These are phyloP conservation scores for Lampris incognitus DNA, from an alignment of 2,113 vertebrate species.

Conservation along the genomic window DNA sequence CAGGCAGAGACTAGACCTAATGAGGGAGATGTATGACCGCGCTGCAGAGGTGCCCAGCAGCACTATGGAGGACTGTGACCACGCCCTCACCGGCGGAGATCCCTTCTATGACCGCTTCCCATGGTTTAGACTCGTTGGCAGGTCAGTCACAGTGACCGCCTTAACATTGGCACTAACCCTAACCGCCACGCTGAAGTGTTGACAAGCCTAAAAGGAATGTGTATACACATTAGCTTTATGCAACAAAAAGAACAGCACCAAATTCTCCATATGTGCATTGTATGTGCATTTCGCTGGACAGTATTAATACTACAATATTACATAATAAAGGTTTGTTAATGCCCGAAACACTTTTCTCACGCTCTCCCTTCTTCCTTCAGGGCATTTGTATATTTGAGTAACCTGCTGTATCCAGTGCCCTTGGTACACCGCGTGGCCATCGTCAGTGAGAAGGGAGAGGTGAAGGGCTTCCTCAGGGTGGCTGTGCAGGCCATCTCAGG, in stretches of 20 bases:
- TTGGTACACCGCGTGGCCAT: conserved; percentile 96
- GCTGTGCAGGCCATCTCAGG: conserved; percentile 98
- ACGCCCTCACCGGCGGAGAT: conserved; percentile 92
- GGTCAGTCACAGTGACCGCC: conserved; percentile 82
- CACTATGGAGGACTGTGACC: conserved; percentile 93
- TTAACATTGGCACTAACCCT: not conserved
- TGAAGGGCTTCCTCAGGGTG: conserved; percentile 96
- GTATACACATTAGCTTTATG: too few relatives aligned
- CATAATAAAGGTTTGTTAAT: not conserved
- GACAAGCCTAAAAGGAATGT: too few relatives aligned
- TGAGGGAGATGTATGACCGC: conserved; percentile 98
- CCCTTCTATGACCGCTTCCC: conserved; percentile 99
- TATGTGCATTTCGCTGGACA: too few relatives aligned
- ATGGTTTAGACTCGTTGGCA: conserved; percentile 98
- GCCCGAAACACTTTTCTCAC: not conserved
- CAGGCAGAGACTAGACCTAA: conserved; percentile 95
- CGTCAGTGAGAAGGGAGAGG: conserved; percentile 97
- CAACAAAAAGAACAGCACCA: too few relatives aligned
- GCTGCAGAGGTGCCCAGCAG: conserved; percentile 96
- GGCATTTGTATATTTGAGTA: conserved; percentile 98
- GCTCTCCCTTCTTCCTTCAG: conserved; percentile 75
- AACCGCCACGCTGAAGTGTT: too few relatives aligned
- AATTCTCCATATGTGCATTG: too few relatives aligned
- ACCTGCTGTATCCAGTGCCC: conserved; percentile 96
- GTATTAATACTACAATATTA: too few relatives aligned